phyloP scores from a whole-genome alignment of 2,888 invertebrate species.

The Platerodrilus igneus region DNA sequence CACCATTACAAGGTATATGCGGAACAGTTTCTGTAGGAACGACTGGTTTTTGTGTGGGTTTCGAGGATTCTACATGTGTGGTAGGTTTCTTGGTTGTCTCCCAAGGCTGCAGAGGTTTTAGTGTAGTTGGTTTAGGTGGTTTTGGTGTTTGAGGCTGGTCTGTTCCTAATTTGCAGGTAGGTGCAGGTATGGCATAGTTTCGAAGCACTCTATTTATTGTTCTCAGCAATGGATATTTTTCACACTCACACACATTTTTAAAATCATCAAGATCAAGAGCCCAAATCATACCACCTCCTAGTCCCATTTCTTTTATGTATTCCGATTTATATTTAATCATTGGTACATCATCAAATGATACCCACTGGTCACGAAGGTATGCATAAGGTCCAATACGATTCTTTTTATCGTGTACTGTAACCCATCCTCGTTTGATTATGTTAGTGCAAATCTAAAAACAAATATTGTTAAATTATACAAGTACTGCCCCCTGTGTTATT shows the following conservation, averaged over 20 bases:
- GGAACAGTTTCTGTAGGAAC: constrained; percentile 20
- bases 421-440: constrained; percentile 70
- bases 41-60: constrained; percentile 29
- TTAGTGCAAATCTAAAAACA: constrained; percentile 70
- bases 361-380: constrained; percentile 82
- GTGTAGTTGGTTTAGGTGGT: constrained; percentile 16
- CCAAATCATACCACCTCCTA: constrained; percentile 89
- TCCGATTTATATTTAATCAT: constrained; percentile 82
- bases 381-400: constrained; percentile 88
- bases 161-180: constrained; percentile 55
- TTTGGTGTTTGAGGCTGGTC: constrained; percentile 14
- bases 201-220: constrained; percentile 78
- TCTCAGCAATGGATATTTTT: constrained; percentile 71
- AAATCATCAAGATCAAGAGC: constrained; percentile 86
- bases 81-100: constrained; percentile 24
- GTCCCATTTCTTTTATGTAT: constrained; percentile 70
- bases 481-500: no score
- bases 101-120: constrained; percentile 21
- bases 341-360: constrained; percentile 83
- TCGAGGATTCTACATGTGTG: constrained; percentile 9
- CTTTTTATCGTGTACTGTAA: constrained; percentile 66
- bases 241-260: constrained; percentile 74
- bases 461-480: no score
- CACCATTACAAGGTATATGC: constrained; percentile 50
- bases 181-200: constrained; percentile 61